Evolutionary conservation across 2,797 vertebrate species (phyloP), one percentile per base, ranked within the genome.

Genomic region (Falco cherrug): DNA sequence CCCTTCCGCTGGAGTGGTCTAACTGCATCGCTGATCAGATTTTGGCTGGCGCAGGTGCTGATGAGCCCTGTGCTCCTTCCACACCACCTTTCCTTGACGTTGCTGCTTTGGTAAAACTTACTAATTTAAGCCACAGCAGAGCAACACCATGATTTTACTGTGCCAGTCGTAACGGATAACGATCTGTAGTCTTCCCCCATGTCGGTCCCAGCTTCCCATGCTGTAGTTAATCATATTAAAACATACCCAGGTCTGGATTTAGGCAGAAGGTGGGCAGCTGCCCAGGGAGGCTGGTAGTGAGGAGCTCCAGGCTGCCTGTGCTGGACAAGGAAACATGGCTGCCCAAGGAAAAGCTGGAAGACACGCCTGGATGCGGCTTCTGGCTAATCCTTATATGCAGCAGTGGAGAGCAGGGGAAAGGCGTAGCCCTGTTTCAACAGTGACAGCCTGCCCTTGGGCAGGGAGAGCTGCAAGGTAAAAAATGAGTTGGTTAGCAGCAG

Each of bases 141-240:
- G 56, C 24, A 76, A 28, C 3, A 5, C 28, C 47, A 18, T 50
- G 24, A 29, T 65, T 82, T 87, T 45, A 73, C 70, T 0, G 0
- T 9, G 22, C 37, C 1, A 1, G 2, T 35, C 1, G 3, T 39
- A 48, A 39, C 3, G 24, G 33, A 13, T 57, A 57, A 84, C 47
- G 21, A 53, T 31, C 9, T 48, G 50, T 35, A n/a, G 21, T 28
- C 29, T 35, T 35, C 31, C 47, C 28, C 7, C 0, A 0, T 56
- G 54, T 67, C 75, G 33, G 41, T 31, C 31, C 71, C 60, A 59
- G 54, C 45, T 90, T 75, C 71, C 54, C 78, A 74, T 56, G 70
- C 14, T 3, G 3, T 5, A 4, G 37, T 21, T 67, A 51, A 60
- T 54, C 22, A 53, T 75, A 56, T 76, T 67, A 43, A 51, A 56